Conservation (phyloP, 2,113 vertebrate genomes). For the Lamprotornis superbus region DNA sequence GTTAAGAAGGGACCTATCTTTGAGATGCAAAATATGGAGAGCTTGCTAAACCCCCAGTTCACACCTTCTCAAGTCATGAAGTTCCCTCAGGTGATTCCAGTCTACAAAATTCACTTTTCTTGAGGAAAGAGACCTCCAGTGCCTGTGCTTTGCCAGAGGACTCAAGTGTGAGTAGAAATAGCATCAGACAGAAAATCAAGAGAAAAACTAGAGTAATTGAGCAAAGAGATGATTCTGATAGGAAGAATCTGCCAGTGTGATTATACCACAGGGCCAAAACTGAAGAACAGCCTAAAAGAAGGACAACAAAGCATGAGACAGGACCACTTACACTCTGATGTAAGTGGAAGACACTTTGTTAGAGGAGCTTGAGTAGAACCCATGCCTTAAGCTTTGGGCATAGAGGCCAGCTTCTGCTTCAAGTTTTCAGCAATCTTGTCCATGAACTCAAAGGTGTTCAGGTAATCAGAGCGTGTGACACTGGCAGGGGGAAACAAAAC, state of each 20-base stretch:
- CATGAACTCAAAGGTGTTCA: slow-evolving; percentile 97
- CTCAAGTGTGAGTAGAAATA: not conserved
- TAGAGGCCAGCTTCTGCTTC: slow-evolving; percentile 81
- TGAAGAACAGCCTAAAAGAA: slow-evolving; percentile 11
- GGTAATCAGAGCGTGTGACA: slow-evolving; percentile 87
- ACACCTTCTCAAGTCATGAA: not conserved
- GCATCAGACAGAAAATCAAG: not conserved
- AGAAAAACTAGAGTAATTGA: not conserved
- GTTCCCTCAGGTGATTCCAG: not conserved
- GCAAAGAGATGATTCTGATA: not conserved
- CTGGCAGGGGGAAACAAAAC: slow-evolving; percentile 61
- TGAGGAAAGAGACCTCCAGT: not conserved
- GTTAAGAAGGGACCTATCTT: not conserved
- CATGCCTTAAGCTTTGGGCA: slow-evolving; percentile 82
- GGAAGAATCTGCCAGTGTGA: not conserved
- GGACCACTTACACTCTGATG: not conserved
- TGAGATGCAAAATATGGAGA: not conserved
- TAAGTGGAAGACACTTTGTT: not conserved
- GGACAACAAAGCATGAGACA: slow-evolving; percentile 27
- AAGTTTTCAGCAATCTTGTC: slow-evolving; percentile 96
- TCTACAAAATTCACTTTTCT: not conserved
- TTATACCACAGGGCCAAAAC: not conserved
- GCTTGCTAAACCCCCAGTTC: not conserved
- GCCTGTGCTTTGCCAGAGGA: not conserved
- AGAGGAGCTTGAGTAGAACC: not conserved